Percentiles rank a stretch among this genome's conserved stretches.
Evolutionary conservation across 2,113 vertebrate genomes (phyloP).

Genomic region (Phrynosoma blainvillii): DNA sequence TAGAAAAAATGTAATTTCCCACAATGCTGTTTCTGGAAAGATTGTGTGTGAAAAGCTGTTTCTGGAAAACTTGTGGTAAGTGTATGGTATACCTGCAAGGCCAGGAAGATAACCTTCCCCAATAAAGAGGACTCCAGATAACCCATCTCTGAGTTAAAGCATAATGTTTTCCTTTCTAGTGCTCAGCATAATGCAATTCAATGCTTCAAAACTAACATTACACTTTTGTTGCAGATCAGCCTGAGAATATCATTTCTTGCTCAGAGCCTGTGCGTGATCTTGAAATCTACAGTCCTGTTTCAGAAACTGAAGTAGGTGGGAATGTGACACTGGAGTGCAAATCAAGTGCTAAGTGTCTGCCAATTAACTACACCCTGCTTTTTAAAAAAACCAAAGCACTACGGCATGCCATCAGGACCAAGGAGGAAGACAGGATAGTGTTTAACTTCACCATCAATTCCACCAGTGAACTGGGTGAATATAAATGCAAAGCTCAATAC

Average conservation of each 20-base stretch:
- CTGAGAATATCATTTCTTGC: slow-evolving; percentile 14
- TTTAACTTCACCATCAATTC: slow-evolving; percentile 63
- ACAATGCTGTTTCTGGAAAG: too few relatives aligned
- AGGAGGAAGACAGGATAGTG: not conserved
- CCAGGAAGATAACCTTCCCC: too few relatives aligned
- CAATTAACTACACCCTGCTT: slow-evolving; percentile 69
- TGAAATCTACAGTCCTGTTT: not conserved
- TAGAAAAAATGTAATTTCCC: too few relatives aligned
- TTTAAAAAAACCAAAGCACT: not conserved
- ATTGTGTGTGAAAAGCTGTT: too few relatives aligned
- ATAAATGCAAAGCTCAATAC: slow-evolving; percentile 74
- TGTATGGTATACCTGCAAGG: too few relatives aligned
- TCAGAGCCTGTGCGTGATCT: slow-evolving; percentile 45
- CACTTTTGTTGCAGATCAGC: not conserved
- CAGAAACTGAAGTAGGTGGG: slow-evolving; percentile 52
- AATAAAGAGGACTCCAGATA: not conserved
- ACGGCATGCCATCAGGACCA: not conserved
- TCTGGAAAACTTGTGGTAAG: too few relatives aligned
- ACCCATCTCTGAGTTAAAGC: not conserved
- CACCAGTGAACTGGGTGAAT: slow-evolving; percentile 56
- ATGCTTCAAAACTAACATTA: not conserved
- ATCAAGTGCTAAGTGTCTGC: slow-evolving; percentile 21
- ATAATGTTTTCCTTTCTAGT: not conserved
- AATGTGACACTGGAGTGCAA: slow-evolving; percentile 65
- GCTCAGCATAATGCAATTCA: not conserved